Evolutionary conservation across 2,888 invertebrate species (phyloP).

Genomic region (Saturnia pavonia): DNA sequence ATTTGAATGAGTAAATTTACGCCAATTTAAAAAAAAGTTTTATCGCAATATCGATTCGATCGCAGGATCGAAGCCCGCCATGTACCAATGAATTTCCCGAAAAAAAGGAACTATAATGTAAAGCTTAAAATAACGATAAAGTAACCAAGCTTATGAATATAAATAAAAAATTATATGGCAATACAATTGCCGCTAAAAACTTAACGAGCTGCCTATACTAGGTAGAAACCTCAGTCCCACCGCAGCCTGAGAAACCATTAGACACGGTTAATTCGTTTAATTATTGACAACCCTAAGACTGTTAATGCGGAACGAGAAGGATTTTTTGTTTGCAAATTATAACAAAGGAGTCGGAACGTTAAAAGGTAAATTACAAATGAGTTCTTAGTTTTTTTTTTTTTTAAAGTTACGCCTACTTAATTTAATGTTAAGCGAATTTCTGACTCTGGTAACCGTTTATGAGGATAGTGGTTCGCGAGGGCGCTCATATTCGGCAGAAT

Average conservation of each 20-base stretch:
- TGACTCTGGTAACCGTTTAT: background rate
- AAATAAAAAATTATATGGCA: background rate
- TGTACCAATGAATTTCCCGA: too few species aligned
- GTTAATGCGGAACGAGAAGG: conserved; percentile 7
- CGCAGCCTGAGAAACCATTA: conserved; percentile 2
- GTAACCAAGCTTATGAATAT: background rate
- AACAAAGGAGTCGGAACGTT: conserved; percentile 13
- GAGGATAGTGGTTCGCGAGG: background rate
- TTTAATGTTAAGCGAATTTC: background rate
- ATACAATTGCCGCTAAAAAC: background rate
- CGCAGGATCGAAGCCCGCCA: too few species aligned
- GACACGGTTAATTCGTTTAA: conserved; percentile 3
- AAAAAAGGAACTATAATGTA: too few species aligned
- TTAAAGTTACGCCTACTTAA: conserved; percentile 8
- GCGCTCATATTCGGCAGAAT: background rate
- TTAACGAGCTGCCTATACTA: background rate
- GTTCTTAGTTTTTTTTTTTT: conserved; percentile 13
- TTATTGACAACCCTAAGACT: conserved; percentile 8
- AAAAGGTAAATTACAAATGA: conserved; percentile 2
- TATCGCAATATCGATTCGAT: too few species aligned
- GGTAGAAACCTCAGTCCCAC: background rate
- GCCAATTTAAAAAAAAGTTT: too few species aligned
- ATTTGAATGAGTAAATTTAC: too few species aligned
- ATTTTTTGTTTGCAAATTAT: conserved; percentile 12
- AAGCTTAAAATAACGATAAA: too few species aligned